phyloP scores from a whole-genome alignment of 2,797 vertebrate genomes.

The Valencia hispanica region DNA sequence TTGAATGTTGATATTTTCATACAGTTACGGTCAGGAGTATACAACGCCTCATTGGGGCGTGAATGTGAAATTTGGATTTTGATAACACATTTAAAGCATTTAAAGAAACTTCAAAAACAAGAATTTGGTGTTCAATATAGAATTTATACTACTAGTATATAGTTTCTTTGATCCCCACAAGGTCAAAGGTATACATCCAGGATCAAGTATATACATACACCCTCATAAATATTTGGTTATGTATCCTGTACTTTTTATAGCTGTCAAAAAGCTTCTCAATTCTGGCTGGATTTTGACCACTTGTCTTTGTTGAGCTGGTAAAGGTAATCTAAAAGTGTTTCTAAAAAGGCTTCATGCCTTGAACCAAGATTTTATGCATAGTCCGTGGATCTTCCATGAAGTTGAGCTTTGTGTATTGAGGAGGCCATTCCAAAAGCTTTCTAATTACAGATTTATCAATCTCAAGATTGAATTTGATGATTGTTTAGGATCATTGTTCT shows the following conservation, averaged over 20 bases:
- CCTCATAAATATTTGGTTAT: not conserved
- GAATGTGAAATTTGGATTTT: not conserved
- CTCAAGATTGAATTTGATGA: not conserved
- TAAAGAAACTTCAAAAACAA: not conserved
- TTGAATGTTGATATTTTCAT: slow-evolving; percentile 14
- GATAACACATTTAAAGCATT: not conserved
- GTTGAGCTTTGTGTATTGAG: not conserved
- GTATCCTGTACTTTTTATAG: not conserved
- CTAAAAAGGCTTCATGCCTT: not conserved
- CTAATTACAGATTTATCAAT: not conserved
- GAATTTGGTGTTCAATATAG: not conserved
- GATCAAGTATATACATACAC: not conserved
- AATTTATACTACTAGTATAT: not conserved
- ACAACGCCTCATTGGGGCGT: not conserved
- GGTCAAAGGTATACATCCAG: not conserved
- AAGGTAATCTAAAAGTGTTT: not conserved
- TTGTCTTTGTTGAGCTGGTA: not conserved
- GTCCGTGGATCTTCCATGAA: not conserved
- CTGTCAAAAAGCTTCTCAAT: not conserved
- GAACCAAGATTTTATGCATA: not conserved
- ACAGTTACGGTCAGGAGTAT: not conserved
- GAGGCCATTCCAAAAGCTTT: not conserved
- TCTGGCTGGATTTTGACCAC: not conserved
- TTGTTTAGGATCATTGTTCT: not conserved
- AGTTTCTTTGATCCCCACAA: not conserved